phyloP scores from a whole-genome alignment of 2,888 invertebrate genomes.

The Gymnoscelis rufifasciata region DNA sequence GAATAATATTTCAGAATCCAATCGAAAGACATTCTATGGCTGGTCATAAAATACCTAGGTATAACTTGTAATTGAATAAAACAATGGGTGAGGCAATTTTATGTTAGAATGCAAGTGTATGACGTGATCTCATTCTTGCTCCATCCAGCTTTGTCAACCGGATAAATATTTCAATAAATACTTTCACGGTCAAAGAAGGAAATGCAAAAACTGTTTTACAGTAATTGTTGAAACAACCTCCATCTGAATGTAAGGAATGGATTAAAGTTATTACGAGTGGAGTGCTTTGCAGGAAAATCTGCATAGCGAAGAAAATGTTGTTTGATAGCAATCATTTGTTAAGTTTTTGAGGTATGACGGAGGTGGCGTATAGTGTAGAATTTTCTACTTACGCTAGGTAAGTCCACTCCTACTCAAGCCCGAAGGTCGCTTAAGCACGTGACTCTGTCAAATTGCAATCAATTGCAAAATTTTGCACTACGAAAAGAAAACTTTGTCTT shows the following conservation, averaged over 20 bases:
- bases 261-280: not conserved
- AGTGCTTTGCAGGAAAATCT: not conserved
- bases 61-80: too few relatives aligned
- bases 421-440: slow-evolving; percentile 36
- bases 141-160: slow-evolving; percentile 24
- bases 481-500: slow-evolving; percentile 1
- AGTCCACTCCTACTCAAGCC: slow-evolving; percentile 11
- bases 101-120: slow-evolving; percentile 6
- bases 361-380: slow-evolving; percentile 10
- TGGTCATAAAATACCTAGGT: slow-evolving; percentile 9
- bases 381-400: slow-evolving; percentile 21
- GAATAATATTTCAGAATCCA: slow-evolving; percentile 1
- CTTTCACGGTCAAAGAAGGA: slow-evolving; percentile 35
- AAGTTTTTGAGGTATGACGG: slow-evolving; percentile 17
- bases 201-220: slow-evolving; percentile 29
- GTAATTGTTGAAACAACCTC: slow-evolving; percentile 35
- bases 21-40: slow-evolving; percentile 5
- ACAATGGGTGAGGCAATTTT: slow-evolving; percentile 24
- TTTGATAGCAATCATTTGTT: slow-evolving; percentile 6
- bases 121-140: slow-evolving; percentile 16
- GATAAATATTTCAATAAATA: slow-evolving; percentile 25
- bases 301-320: not conserved
- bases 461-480: slow-evolving; percentile 9
- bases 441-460: slow-evolving; percentile 31
- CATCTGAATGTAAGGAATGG: slow-evolving; percentile 19